phyloP scores from a whole-genome alignment of 2,113 vertebrate species.

The Dasyurus viverrinus region DNA sequence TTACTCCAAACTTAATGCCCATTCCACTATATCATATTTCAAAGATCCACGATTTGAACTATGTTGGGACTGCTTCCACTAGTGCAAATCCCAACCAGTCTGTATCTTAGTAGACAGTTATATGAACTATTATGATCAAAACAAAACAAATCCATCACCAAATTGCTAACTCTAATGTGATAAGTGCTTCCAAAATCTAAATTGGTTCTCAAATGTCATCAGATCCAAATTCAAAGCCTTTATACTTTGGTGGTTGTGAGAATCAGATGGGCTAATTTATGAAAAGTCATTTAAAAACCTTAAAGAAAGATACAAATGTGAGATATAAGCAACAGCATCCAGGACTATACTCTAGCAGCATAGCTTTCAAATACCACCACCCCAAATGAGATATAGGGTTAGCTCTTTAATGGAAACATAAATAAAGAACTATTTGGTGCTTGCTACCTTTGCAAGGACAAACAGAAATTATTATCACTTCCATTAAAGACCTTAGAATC shows the following conservation, averaged over 20 bases:
- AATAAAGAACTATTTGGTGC: not conserved
- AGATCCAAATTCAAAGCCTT: not conserved
- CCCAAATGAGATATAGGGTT: not conserved
- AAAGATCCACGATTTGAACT: not conserved
- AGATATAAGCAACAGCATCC: not conserved
- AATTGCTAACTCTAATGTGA: not conserved
- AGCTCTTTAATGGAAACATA: not conserved
- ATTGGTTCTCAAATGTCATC: not conserved
- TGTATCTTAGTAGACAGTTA: not conserved
- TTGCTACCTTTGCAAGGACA: not conserved
- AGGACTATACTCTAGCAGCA: not conserved
- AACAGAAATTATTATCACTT: not conserved
- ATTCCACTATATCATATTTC: not conserved
- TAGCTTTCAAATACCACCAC: not conserved
- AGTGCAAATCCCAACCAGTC: not conserved
- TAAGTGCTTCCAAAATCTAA: not conserved
- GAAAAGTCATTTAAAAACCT: not conserved
- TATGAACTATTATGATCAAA: not conserved
- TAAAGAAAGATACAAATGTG: not conserved
- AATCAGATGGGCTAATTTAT: not conserved
- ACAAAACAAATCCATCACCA: not conserved
- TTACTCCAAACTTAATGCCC: not conserved
- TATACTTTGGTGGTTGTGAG: not conserved
- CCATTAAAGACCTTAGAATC: not conserved
- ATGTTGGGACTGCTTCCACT: not conserved